Conservation (phyloP, 2,113 vertebrate genomes). For the Plecturocebus donacophilus region DNA sequence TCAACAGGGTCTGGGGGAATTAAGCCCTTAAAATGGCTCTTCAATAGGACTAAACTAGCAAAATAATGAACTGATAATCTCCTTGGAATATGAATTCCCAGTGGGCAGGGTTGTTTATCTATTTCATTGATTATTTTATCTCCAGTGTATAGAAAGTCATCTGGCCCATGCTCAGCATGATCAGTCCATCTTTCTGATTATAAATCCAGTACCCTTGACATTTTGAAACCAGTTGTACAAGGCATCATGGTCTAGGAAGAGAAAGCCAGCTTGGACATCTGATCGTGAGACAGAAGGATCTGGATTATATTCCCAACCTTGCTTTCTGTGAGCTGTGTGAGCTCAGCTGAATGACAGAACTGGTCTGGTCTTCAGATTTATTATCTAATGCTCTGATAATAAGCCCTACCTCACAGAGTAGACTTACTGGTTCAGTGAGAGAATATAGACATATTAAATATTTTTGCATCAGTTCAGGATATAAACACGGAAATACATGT, state of each 20-base stretch:
- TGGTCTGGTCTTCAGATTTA: neutral
- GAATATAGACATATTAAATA: neutral
- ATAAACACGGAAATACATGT: neutral
- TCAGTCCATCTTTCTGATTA: neutral
- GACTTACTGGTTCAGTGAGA: neutral
- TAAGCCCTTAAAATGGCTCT: neutral
- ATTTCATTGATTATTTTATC: neutral
- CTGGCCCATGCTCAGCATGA: neutral
- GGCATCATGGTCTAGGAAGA: neutral
- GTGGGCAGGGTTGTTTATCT: neutral
- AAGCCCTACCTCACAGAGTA: neutral
- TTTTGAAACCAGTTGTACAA: neutral
- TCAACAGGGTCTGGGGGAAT: neutral
- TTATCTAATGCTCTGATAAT: too few relatives aligned
- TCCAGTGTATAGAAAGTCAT: fast-evolving
- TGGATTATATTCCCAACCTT: neutral
- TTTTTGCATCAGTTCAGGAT: neutral
- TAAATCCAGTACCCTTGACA: neutral
- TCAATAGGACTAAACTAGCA: neutral
- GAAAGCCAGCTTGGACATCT: neutral
- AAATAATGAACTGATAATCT: neutral
- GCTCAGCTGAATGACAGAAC: neutral
- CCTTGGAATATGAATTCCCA: neutral
- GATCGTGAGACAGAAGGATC: neutral
- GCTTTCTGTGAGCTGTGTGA: neutral